Evolutionary conservation across 2,888 invertebrate species (phyloP), one percentile per base, ranked within the genome.

Genomic region (Eledona agricola): DNA sequence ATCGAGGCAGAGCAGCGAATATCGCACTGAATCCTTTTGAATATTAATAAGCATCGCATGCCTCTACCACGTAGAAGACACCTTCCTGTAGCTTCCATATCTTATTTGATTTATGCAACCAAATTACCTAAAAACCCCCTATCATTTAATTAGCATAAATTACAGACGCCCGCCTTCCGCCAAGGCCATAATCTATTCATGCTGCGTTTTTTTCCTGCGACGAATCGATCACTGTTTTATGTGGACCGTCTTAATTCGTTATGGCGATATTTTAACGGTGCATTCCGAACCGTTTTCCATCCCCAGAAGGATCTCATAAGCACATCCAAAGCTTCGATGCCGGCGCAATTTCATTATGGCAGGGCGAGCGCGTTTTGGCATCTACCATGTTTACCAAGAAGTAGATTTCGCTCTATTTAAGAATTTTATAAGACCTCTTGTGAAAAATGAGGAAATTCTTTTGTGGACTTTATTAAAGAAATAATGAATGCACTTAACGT

Each of bases 401-500:
- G 26, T 50, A 32, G 54, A 54, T 55, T 50, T 55, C 43, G 29
- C 32, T 55, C 50, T 54, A 54, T 50, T 53, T 47, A 40, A 53
- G 38, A 50, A 45, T 45, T 42, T 47, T 54, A 54, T 54, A 50
- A 37, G 50, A 50, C 25, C 45, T 43, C 45, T 49, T 38, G 13
- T 50, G 50, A 51, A 53, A 57, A 53, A 49, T 35, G 57, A 38
- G 49, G 20, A 45, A 32, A 54, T 54, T 57, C 50, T 54, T 57
- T 52, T 47, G 57, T 45, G 51, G 51, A 37, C 42, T 46, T 55
- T 52, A 55, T 58, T 58, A 55, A 50, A 58, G 50, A 55, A 55
- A 58, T 58, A 58, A 58, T 58, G 55, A 55, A 52, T 55, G 58
- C 58, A 55, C 45, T 58, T 47, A 55, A 52, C 52, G 52, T 58